Percentiles rank a stretch among this genome's conserved stretches.
Evolutionary conservation across 1,140 invertebrate genomes (phyloP).

Genomic region (Achatina immaculata): DNA sequence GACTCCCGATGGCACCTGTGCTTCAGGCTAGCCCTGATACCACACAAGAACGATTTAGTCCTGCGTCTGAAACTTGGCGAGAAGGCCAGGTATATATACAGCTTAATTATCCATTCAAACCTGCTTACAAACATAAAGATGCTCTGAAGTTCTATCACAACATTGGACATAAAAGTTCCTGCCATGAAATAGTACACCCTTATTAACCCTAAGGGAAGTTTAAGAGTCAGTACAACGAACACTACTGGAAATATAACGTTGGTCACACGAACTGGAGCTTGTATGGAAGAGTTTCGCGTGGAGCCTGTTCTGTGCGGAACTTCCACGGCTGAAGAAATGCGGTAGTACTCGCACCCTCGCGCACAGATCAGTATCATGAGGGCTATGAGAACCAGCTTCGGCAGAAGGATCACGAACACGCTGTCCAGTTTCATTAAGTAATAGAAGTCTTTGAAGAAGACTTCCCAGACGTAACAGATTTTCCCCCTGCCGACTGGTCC

Average conservation of each 20-base stretch:
- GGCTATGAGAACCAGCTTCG: constrained; percentile 42
- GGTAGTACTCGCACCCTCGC: constrained; percentile 42
- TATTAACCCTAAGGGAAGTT: neutral
- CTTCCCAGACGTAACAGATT: constrained; percentile 34
- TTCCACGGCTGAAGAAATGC: constrained; percentile 39
- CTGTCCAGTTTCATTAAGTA: constrained; percentile 45
- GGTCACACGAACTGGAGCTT: neutral
- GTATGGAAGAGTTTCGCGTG: neutral
- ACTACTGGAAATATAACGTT: constrained; percentile 28
- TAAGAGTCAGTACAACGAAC: constrained; percentile 12
- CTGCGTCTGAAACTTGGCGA: constrained; percentile 30
- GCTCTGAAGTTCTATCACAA: neutral
- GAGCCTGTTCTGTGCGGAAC: neutral
- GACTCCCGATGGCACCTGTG: neutral
- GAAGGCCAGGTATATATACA: constrained; percentile 29
- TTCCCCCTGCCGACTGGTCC: constrained; percentile 15
- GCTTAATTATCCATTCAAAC: constrained; percentile 26
- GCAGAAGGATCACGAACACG: constrained; percentile 47
- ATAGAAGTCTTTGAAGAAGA: constrained; percentile 38
- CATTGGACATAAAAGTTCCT: neutral
- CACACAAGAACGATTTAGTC: constrained; percentile 18
- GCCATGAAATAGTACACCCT: neutral
- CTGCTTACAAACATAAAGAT: constrained; percentile 13
- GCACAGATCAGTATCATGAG: constrained; percentile 44
- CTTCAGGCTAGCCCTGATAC: neutral